phyloP scores from a whole-genome alignment of 2,797 vertebrate species.

The Sphenopsis melanotis region DNA sequence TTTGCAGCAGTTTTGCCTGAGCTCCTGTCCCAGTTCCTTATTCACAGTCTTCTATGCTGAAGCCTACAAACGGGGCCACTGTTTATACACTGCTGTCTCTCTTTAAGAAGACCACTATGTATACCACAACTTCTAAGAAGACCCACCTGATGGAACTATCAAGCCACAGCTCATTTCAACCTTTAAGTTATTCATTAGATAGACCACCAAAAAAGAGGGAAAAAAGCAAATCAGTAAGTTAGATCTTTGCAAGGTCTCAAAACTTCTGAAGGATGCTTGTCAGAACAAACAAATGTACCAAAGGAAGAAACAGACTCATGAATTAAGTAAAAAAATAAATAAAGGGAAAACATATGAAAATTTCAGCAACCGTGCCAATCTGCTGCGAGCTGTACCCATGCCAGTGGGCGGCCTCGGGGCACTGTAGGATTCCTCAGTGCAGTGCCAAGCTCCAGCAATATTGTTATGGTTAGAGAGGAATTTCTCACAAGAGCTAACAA shows the following conservation, averaged over 20 bases:
- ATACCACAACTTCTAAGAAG: not conserved
- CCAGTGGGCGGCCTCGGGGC: conserved; percentile 72
- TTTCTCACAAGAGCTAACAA: conserved; percentile 83
- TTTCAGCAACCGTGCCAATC: conserved; percentile 52
- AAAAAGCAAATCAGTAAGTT: not conserved
- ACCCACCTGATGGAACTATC: not conserved
- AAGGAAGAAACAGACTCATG: conserved; percentile 24
- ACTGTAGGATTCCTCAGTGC: conserved; percentile 65
- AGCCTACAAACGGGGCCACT: not conserved
- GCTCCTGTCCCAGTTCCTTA: not conserved
- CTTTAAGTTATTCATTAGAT: not conserved
- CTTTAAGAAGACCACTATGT: not conserved
- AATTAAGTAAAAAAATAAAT: conserved; percentile 58
- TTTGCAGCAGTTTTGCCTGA: not conserved
- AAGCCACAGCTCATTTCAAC: not conserved
- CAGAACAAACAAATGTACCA: not conserved
- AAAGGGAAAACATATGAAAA: conserved; percentile 45
- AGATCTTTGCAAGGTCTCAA: not conserved
- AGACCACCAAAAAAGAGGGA: not conserved
- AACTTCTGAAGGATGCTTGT: not conserved
- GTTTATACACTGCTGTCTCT: not conserved
- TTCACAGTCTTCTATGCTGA: not conserved
- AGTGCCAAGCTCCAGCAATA: conserved; percentile 77
- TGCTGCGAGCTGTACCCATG: conserved; percentile 67
- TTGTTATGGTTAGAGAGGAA: conserved; percentile 79